Evolutionary conservation across 2,888 invertebrate genomes (phyloP), one percentile per base, ranked within the genome.

Genomic region (Seira musarum): DNA sequence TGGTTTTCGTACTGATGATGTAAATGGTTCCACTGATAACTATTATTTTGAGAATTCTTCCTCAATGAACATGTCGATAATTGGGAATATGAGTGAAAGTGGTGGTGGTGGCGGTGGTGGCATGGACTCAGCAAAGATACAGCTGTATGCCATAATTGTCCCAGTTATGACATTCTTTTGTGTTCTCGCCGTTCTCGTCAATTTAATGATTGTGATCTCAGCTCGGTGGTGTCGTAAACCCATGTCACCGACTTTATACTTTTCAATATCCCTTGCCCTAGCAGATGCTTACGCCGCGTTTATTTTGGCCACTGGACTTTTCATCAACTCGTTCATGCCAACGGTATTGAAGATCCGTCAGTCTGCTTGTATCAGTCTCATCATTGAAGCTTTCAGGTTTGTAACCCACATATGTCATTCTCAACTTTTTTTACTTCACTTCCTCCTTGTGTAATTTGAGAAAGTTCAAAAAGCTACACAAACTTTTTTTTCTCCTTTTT

Each of bases 201-300:
- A 92, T 88, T 88, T 91, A 0, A 88, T 91, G 53, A 91, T 92
- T 6, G 89, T 92, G 22, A 86, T 90, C 21, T 90, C 91, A 81
- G 90, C 90, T 0, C 88, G 90, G 65, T 92, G 92, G 91, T 90
- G 92, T 49, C 88, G 91, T 60, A 89, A 90, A 67, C 91, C 91
- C 0, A 88, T 92, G 84, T 90, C 91, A 0, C 91, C 92, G 6
- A 92, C 92, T 1, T 87, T 92, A n/a, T 90, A 91, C 85, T 91
- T 92, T 74, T 91, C 91, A 83, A 87, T 92, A 19, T 92, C 92
- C 84, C 87, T 92, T 65, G 91, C 92, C 2, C 90, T 90, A 0
- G 92, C 92, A 0, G 92, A 92, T 87, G 91, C 91, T 0, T 90
- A 90, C 83, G 90, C 92, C 8, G 91, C 92, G 1, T 87, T 90